phyloP scores from a whole-genome alignment of 1,140 invertebrate species.

The Papilio glaucus region DNA sequence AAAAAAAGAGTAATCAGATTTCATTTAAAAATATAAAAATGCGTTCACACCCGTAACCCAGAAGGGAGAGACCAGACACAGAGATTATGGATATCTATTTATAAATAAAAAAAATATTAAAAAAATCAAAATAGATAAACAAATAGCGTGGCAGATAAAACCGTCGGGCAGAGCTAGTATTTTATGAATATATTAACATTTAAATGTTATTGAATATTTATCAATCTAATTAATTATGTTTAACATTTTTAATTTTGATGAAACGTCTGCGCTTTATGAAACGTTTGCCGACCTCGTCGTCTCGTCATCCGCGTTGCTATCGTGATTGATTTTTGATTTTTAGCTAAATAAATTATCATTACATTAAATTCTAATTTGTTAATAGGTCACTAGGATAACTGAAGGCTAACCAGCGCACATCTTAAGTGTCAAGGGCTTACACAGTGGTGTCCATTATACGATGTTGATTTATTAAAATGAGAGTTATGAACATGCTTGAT shows the following conservation, averaged over 20 bases:
- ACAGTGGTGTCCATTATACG: neutral
- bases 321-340: neutral
- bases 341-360: neutral
- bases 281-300: neutral
- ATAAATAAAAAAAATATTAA: too few relatives aligned
- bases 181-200: constrained; percentile 1
- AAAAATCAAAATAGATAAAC: too few relatives aligned
- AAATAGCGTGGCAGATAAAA: too few relatives aligned
- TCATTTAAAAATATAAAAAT: too few relatives aligned
- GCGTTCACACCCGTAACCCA: too few relatives aligned
- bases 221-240: neutral
- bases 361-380: neutral
- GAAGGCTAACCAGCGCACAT: constrained; percentile 11
- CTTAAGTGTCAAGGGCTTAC: constrained; percentile 9
- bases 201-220: constrained; percentile 19
- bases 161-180: too few relatives aligned
- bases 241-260: neutral
- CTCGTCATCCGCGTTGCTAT: neutral
- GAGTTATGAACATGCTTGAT: too few relatives aligned
- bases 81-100: too few relatives aligned
- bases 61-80: too few relatives aligned
- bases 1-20: too few relatives aligned
- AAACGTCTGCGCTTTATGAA: neutral
- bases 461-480: neutral
- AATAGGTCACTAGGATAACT: constrained; percentile 14